Evolutionary conservation across 2,113 vertebrate genomes (phyloP).

Genomic region (Tenrec ecaudatus): DNA sequence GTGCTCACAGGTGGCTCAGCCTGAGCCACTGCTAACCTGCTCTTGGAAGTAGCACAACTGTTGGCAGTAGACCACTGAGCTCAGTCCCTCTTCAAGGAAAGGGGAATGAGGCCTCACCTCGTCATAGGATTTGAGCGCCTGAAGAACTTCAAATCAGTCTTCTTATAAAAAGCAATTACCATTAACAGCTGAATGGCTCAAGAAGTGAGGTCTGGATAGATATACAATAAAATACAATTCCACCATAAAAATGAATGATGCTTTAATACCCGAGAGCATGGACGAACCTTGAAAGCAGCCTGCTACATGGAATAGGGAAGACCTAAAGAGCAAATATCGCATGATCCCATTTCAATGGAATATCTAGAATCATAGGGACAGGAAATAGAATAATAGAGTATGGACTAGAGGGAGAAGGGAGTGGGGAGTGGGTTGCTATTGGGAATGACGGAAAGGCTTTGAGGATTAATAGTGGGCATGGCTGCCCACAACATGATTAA

Average conservation of each 20-base stretch:
- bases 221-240: background rate
- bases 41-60: background rate
- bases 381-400: background rate
- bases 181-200: background rate
- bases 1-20: background rate
- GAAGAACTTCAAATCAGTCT: slow-evolving; percentile 9
- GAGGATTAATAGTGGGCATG: background rate
- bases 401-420: background rate
- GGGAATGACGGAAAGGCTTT: background rate
- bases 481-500: background rate
- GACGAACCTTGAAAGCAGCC: background rate
- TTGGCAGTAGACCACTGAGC: background rate
- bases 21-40: background rate
- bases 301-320: background rate
- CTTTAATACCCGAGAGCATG: background rate
- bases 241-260: background rate
- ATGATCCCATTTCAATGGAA: background rate
- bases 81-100: background rate
- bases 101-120: background rate
- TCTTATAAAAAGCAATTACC: background rate
- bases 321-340: background rate
- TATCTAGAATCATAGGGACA: background rate
- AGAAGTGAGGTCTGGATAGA: background rate
- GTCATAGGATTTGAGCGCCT: background rate
- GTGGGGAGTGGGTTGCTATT: background rate